Percentiles rank a stretch among this genome's conserved stretches.
Evolutionary conservation across 30 jellyfish, hydroid and myxozoan species (phyloP).

Genomic region (Phacellophora camtschatica): DNA sequence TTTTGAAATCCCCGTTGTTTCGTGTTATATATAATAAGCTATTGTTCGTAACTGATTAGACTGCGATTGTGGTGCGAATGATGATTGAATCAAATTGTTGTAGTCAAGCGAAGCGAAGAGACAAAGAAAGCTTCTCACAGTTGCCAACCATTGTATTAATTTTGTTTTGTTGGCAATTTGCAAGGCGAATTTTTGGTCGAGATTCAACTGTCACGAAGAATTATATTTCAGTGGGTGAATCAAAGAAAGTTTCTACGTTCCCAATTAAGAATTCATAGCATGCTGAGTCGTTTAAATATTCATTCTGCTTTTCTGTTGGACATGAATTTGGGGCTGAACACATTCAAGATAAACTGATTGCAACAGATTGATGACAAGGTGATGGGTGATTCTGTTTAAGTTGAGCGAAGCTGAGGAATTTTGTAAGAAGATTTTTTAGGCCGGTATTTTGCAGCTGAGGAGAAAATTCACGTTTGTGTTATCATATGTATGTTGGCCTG

Average conservation of each 20-base stretch:
- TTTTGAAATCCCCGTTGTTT: neutral
- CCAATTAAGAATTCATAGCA: slow-evolving; percentile 61
- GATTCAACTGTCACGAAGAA: neutral
- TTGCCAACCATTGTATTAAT: neutral
- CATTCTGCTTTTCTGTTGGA: slow-evolving; percentile 11
- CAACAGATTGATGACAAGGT: too few species aligned
- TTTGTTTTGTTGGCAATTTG: neutral
- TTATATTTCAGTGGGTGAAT: neutral
- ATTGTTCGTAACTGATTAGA: slow-evolving; percentile 30
- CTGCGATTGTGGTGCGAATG: slow-evolving; percentile 49
- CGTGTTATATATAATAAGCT: slow-evolving; percentile 59
- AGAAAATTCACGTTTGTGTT: too few species aligned
- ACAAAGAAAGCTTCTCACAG: neutral
- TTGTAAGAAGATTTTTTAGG: too few species aligned
- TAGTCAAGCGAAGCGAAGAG: slow-evolving; percentile 35
- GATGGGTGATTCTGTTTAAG: too few species aligned
- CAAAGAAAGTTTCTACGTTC: slow-evolving; percentile 15
- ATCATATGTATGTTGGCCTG: too few species aligned
- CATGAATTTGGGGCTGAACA: slow-evolving; percentile 17
- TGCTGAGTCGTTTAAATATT: slow-evolving; percentile 55
- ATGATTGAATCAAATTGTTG: slow-evolving; percentile 24
- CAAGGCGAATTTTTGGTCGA: neutral
- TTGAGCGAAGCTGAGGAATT: too few species aligned
- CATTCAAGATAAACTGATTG: too few species aligned
- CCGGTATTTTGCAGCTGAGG: too few species aligned